Conservation (phyloP, 1,140 invertebrate genomes). For the Phenacoccus solenopsis region DNA sequence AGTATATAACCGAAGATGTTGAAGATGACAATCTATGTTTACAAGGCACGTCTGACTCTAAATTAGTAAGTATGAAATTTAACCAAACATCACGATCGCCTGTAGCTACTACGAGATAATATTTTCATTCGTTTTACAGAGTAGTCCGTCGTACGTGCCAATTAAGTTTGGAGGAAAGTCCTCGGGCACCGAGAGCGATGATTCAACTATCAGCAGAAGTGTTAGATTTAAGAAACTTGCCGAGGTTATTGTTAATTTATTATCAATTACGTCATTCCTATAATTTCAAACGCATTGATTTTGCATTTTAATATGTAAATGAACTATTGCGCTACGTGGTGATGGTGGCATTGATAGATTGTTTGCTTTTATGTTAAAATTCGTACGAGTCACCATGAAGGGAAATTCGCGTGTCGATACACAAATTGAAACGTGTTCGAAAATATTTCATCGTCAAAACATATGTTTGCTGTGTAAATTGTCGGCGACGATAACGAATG, state of each 20-base stretch:
- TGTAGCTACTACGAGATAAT: not conserved
- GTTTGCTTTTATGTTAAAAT: too few species aligned
- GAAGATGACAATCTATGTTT: slow-evolving; percentile 8
- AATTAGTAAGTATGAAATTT: slow-evolving; percentile 4
- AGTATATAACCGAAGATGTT: not conserved
- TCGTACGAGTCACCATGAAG: too few species aligned
- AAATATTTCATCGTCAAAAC: too few species aligned
- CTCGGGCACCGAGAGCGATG: slow-evolving; percentile 71
- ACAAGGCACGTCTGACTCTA: not conserved
- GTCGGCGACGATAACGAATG: too few species aligned
- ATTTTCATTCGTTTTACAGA: slow-evolving; percentile 37
- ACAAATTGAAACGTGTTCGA: too few species aligned
- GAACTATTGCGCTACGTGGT: too few species aligned
- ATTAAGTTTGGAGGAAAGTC: slow-evolving; percentile 53
- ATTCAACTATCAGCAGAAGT: slow-evolving; percentile 49
- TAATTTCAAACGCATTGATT: too few species aligned
- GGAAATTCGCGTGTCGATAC: too few species aligned
- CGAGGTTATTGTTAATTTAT: slow-evolving; percentile 58
- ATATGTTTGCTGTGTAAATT: too few species aligned
- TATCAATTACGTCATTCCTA: too few species aligned
- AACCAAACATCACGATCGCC: not conserved
- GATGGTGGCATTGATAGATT: too few species aligned
- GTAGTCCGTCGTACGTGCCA: slow-evolving; percentile 70
- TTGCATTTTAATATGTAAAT: too few species aligned
- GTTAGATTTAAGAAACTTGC: slow-evolving; percentile 74